Evolutionary conservation across 2,113 vertebrate genomes (phyloP).

Genomic region (Colossoma macropomum): DNA sequence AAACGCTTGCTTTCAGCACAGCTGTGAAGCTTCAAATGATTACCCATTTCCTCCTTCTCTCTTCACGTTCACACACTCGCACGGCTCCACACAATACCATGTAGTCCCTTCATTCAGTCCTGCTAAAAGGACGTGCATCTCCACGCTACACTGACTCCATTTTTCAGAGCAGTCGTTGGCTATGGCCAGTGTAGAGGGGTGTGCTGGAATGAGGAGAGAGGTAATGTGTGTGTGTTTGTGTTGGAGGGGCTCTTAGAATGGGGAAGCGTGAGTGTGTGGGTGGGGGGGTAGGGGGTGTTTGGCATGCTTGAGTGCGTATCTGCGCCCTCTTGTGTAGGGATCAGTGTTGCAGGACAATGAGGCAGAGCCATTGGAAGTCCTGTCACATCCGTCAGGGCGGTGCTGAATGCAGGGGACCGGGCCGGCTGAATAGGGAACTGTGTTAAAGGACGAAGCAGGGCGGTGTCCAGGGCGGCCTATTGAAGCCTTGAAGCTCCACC

Average conservation of each 20-base stretch:
- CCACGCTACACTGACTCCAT: conserved; percentile 72
- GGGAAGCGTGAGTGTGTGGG: conserved; percentile 5
- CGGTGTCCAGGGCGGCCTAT: conserved; percentile 58
- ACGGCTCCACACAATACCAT: conserved; percentile 5
- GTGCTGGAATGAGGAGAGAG: conserved; percentile 20
- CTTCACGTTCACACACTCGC: conserved; percentile 31
- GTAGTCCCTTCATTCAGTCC: conserved; percentile 21
- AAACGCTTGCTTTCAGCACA: conserved; percentile 43
- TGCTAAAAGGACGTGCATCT: conserved; percentile 60
- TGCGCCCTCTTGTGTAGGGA: conserved; percentile 66
- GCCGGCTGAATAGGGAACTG: conserved; percentile 68
- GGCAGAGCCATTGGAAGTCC: conserved; percentile 70
- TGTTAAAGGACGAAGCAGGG: conserved; percentile 67
- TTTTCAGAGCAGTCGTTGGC: conserved; percentile 68
- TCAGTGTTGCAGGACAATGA: conserved; percentile 71
- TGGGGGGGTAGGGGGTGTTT: neutral
- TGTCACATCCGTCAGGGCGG: conserved; percentile 72
- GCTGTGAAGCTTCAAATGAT: conserved; percentile 47
- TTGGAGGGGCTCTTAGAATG: conserved; percentile 49
- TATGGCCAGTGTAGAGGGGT: conserved; percentile 19
- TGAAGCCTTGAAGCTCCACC: conserved; percentile 57
- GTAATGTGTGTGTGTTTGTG: conserved; percentile 50
- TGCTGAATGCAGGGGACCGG: conserved; percentile 58
- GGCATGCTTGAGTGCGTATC: conserved; percentile 51
- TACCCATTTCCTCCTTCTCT: conserved; percentile 16